These are phyloP conservation scores for Pangasius larnaudii DNA, from an alignment of 2,797 vertebrate genomes.

Conservation along the genomic window DNA sequence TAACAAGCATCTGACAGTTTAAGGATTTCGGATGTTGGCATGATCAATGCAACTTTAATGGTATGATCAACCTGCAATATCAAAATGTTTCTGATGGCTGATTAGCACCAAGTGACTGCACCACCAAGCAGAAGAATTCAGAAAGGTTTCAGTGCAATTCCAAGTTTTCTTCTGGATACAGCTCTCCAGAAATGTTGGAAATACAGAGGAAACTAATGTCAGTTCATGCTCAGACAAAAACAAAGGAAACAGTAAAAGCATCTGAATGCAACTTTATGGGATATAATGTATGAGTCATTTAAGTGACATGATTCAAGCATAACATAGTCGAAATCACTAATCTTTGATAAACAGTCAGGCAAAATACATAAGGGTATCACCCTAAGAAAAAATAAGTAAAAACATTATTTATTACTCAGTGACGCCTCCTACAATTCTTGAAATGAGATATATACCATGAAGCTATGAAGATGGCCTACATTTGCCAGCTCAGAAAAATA, in stretches of 20 bases:
- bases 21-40: conserved; percentile 38
- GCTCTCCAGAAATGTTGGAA: background rate
- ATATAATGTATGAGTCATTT: background rate
- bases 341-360: background rate
- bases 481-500: background rate
- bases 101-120: background rate
- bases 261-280: background rate
- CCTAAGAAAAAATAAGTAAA: background rate
- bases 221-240: background rate
- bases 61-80: conserved; percentile 52
- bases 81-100: conserved; percentile 25
- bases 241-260: background rate
- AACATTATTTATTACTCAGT: background rate
- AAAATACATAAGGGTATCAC: background rate
- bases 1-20: conserved; percentile 48
- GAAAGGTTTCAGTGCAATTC: background rate
- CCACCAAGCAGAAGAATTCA: background rate
- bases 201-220: background rate
- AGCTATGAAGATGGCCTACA: background rate
- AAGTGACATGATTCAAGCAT: background rate
- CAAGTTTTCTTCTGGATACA: background rate
- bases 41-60: conserved; percentile 25
- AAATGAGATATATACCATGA: background rate
- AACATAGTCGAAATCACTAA: background rate
- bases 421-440: background rate